Evolutionary conservation across 2,888 invertebrate species (phyloP).

Genomic region (Folsomia manolachei): DNA sequence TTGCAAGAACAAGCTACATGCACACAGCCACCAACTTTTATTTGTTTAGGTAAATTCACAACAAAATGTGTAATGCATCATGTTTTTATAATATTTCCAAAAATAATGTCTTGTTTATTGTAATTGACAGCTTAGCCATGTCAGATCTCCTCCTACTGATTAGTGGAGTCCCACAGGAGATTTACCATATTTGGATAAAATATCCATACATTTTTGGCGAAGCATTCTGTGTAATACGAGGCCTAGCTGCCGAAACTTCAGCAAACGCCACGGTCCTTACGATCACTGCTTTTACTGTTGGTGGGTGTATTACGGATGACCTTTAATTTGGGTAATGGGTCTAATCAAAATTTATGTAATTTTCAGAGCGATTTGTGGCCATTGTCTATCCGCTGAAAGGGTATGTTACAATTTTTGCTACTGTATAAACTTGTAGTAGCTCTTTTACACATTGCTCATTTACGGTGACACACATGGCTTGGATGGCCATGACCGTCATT

Average conservation of each 20-base stretch:
- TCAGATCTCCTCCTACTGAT: slow-evolving; percentile 71
- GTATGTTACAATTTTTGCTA: slow-evolving; percentile 16
- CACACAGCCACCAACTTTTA: slow-evolving; percentile 80
- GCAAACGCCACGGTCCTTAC: slow-evolving; percentile 74
- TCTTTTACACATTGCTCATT: too few species aligned
- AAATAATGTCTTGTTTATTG: neutral
- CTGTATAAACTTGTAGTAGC: too few species aligned
- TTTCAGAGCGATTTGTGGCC: slow-evolving; percentile 33
- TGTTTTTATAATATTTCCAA: neutral
- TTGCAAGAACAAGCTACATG: slow-evolving; percentile 72
- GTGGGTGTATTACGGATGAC: slow-evolving; percentile 65
- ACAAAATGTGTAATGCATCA: too few species aligned
- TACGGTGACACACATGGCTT: too few species aligned
- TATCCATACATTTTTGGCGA: slow-evolving; percentile 73
- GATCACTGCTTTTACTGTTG: slow-evolving; percentile 83
- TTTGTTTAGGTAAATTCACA: slow-evolving; percentile 58
- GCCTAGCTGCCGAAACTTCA: slow-evolving; percentile 79
- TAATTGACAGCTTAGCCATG: slow-evolving; percentile 63
- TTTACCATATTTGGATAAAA: slow-evolving; percentile 64
- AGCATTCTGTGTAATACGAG: slow-evolving; percentile 71
- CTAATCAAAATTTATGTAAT: neutral
- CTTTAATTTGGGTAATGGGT: slow-evolving; percentile 55
- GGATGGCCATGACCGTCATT: too few species aligned
- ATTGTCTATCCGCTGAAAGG: slow-evolving; percentile 42
- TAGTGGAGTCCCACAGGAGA: slow-evolving; percentile 66